Evolutionary conservation across 2,888 invertebrate species (phyloP).

Genomic region (Caradrina kadenii): DNA sequence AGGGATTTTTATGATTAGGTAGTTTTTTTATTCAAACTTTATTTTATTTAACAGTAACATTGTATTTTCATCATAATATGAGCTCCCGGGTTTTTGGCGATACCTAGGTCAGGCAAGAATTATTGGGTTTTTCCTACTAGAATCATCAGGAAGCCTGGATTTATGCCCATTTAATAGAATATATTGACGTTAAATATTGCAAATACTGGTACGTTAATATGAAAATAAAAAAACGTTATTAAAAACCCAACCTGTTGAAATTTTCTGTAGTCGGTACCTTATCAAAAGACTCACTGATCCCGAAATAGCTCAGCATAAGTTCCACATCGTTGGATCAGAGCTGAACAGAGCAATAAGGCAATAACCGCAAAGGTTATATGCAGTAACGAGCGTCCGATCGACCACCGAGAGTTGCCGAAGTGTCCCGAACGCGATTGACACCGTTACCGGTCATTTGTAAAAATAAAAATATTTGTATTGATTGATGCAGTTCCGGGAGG

Average conservation of each 20-base stretch:
- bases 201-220: too few relatives aligned
- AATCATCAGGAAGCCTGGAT: neutral
- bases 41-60: too few relatives aligned
- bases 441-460: constrained; percentile 59
- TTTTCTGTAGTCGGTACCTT: constrained; percentile 30
- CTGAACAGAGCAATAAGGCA: constrained; percentile 65
- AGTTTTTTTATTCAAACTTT: too few relatives aligned
- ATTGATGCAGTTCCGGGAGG: constrained; percentile 31
- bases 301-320: constrained; percentile 61
- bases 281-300: constrained; percentile 63
- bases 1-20: neutral
- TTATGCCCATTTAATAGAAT: neutral
- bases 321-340: constrained; percentile 58
- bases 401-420: constrained; percentile 56
- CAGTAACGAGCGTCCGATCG: constrained; percentile 59
- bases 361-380: constrained; percentile 66
- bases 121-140: neutral
- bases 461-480: constrained; percentile 36
- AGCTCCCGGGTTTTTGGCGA: too few relatives aligned
- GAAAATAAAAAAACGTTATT: neutral
- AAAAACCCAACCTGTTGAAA: constrained; percentile 25
- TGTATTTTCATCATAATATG: too few relatives aligned
- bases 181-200: neutral
- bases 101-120: too few relatives aligned
- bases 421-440: constrained; percentile 56